A percentile compares a stretch with the other conserved stretches of the same genome.
Evolutionary conservation across 2,888 invertebrate genomes (phyloP).

Genomic region (Spodoptera picta): DNA sequence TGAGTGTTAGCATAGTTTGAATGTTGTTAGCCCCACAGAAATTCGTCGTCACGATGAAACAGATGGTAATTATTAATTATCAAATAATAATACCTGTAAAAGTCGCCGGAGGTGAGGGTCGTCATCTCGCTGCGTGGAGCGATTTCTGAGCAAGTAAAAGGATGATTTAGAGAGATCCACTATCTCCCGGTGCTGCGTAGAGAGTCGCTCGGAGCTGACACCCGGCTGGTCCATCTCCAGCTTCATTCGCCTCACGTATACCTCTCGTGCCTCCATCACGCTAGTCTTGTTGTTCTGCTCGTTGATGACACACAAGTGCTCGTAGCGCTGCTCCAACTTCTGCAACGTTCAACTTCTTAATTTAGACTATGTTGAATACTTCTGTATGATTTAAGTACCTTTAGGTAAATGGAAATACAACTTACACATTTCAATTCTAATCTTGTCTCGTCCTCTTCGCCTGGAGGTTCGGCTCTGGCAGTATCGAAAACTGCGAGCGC

Average conservation of each 20-base stretch:
- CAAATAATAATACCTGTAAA: conserved; percentile 23
- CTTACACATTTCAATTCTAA: conserved; percentile 29
- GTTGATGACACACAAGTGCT: conserved; percentile 19
- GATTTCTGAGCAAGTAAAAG: conserved; percentile 38
- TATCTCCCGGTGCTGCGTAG: conserved; percentile 40
- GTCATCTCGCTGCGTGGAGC: conserved; percentile 13
- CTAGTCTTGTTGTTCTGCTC: conserved; percentile 30
- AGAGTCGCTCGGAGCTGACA: conserved; percentile 35
- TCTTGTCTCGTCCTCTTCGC: conserved; percentile 28
- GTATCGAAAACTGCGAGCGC: conserved; percentile 35
- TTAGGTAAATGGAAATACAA: not conserved
- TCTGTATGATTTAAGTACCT: no score
- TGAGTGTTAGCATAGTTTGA: no score
- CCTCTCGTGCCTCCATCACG: conserved; percentile 27
- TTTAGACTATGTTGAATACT: no score
- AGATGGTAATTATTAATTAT: no score
- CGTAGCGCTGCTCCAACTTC: conserved; percentile 21
- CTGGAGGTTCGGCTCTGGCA: conserved; percentile 8
- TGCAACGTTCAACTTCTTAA: conserved; percentile 12
- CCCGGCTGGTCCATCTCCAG: conserved; percentile 7
- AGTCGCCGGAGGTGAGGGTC: conserved; percentile 38
- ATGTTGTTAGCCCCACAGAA: no score
- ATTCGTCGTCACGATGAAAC: no score
- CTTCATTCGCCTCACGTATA: conserved; percentile 29
- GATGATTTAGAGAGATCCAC: conserved; percentile 17